Conservation (phyloP, 2,888 invertebrate genomes). For the Hanleya hanleyi region DNA sequence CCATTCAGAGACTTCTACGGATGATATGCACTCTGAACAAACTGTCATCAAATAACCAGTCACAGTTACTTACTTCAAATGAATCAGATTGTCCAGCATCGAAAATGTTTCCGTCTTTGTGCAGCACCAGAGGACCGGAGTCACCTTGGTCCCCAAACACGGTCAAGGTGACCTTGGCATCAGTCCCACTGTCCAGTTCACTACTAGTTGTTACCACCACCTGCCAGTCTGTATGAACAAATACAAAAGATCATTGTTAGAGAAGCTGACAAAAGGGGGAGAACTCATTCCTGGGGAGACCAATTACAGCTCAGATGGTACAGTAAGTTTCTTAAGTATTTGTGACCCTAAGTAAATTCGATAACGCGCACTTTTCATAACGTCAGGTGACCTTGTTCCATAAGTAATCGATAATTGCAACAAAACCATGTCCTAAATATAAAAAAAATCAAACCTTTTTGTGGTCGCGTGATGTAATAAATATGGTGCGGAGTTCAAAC, state of each 20-base stretch:
- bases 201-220: slow-evolving; percentile 53
- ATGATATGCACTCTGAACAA: not conserved
- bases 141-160: slow-evolving; percentile 65
- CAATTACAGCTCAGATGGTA: too few species aligned
- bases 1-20: too few species aligned
- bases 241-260: not conserved
- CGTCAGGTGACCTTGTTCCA: too few species aligned
- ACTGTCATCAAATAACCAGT: not conserved
- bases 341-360: too few species aligned
- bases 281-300: not conserved
- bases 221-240: slow-evolving; percentile 46
- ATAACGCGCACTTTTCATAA: too few species aligned
- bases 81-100: slow-evolving; percentile 60
- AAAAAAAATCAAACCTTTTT: too few species aligned
- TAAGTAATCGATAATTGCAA: too few species aligned
- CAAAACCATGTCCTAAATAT: too few species aligned
- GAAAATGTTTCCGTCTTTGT: slow-evolving; percentile 50
- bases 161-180: slow-evolving; percentile 63
- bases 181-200: slow-evolving; percentile 57
- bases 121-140: slow-evolving; percentile 57
- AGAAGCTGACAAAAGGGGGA: not conserved
- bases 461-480: too few species aligned
- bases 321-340: too few species aligned
- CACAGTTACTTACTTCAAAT: slow-evolving; percentile 58
- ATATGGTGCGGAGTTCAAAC: too few species aligned